Evolutionary conservation across 1,140 invertebrate species (phyloP), one percentile per base, ranked within the genome.

Genomic region (Nephila pilipes): DNA sequence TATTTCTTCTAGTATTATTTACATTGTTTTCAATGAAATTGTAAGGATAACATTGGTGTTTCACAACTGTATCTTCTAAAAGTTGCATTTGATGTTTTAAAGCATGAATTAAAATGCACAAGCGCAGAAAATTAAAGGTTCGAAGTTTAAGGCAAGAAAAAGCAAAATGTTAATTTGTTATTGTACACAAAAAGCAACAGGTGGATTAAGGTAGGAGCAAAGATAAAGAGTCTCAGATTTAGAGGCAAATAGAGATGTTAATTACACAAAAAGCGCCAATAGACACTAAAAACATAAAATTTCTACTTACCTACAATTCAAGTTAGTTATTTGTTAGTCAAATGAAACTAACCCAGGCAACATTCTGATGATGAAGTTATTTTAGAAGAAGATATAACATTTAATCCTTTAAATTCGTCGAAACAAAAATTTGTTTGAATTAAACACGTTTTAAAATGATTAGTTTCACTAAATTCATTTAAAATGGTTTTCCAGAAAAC

Each of bases 291-390:
- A 10, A 1, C 22, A 25, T 46, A 10, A 10, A 46, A 46, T 46
- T 46, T 46, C 22, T 63, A 22, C 5, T n/a, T 25, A 25, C 22
- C n/a, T n/a, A 25, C 12, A 46, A 46, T 63, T n/a, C n/a, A 63
- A n/a, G n/a, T 63, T 46, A 46, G 63, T 65, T 29, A 20, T 18
- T 29, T 18, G 69, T 75, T 75, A 75, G 69, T 75, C 69, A 32
- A 1, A 75, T 75, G 5, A 36, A 16, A 75, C 69, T 18, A 75
- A 75, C 69, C 69, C 69, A 75, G 69, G 69, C 69, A 75, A 75
- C 29, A 75, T 75, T 75, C 69, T 75, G 6, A 65, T 65, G 6
- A 75, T 18, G 29, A 32, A 36, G 36, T 75, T 20, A 5, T 5
- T 75, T 75, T 75, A 65, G 10, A 3, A 65, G 25, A n/a, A 65